A percentile compares a stretch with the other conserved stretches of the same genome.
phyloP scores from a whole-genome alignment of 2,888 invertebrate genomes.

The Hirtodrosophila duncani region DNA sequence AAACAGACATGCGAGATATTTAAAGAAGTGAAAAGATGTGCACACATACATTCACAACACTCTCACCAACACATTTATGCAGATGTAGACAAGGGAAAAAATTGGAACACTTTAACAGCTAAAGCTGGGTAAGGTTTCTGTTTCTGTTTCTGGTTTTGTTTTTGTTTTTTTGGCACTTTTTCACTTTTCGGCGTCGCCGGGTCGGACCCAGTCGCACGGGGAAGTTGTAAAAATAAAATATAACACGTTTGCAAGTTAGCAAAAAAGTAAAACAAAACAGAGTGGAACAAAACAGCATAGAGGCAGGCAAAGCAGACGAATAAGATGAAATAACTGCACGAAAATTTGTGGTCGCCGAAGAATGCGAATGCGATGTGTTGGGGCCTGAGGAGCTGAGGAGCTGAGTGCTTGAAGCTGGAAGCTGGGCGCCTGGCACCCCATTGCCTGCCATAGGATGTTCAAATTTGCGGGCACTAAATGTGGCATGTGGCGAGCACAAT shows the following conservation, averaged over 20 bases:
- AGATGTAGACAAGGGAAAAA: constrained; percentile 57
- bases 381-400: constrained; percentile 9
- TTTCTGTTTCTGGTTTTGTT: constrained; percentile 15
- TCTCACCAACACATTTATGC: constrained; percentile 38
- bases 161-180: constrained; percentile 59
- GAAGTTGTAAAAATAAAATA: constrained; percentile 72
- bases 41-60: constrained; percentile 21
- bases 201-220: constrained; percentile 17
- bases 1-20: constrained; percentile 36
- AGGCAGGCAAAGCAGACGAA: constrained; percentile 25
- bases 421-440: constrained; percentile 31
- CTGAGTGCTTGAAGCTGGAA: background rate
- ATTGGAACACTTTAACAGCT: constrained; percentile 69
- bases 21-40: constrained; percentile 37
- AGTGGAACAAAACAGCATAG: constrained; percentile 6
- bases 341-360: constrained; percentile 66
- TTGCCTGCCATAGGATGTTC: constrained; percentile 37
- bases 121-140: constrained; percentile 32
- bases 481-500: constrained; percentile 52
- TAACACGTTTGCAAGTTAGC: constrained; percentile 62
- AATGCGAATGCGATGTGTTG: constrained; percentile 38
- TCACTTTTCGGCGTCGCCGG: constrained; percentile 35
- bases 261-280: constrained; percentile 9
- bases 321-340: constrained; percentile 70
- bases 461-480: constrained; percentile 68